Conservation (phyloP, 2,888 invertebrate species). For the Amblyjoppa proteus region DNA sequence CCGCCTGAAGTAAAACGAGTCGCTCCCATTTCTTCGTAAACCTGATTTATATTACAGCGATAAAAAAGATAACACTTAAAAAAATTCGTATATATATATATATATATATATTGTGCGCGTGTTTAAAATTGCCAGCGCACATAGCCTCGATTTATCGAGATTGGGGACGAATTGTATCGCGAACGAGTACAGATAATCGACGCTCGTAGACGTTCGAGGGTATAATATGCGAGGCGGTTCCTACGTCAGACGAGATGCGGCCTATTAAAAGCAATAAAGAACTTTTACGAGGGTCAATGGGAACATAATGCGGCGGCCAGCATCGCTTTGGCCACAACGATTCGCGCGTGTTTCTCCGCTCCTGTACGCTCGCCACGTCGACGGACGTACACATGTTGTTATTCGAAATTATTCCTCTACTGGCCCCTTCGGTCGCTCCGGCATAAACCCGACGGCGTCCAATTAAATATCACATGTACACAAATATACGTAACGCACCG, state of each 20-base stretch:
- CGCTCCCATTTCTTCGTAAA: not conserved
- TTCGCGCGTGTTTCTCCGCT: slow-evolving; percentile 38
- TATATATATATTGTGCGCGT: not conserved
- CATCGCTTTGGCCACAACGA: slow-evolving; percentile 39
- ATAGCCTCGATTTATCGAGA: not conserved
- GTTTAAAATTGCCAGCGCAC: not conserved
- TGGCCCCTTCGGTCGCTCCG: not conserved
- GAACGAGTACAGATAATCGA: slow-evolving; percentile 4
- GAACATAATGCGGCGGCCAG: slow-evolving; percentile 46
- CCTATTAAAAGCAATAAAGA: slow-evolving; percentile 62
- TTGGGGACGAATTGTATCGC: slow-evolving; percentile 1
- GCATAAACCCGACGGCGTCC: not conserved
- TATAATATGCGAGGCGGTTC: slow-evolving; percentile 14
- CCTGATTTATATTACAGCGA: not conserved
- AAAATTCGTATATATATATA: not conserved
- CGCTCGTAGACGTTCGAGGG: slow-evolving; percentile 10
- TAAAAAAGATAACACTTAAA: not conserved
- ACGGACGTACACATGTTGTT: slow-evolving; percentile 13
- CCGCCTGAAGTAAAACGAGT: not conserved
- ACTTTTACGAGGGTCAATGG: slow-evolving; percentile 64
- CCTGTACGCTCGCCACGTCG: slow-evolving; percentile 7
- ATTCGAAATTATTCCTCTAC: not conserved
- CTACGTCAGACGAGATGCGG: slow-evolving; percentile 45
- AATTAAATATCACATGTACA: not conserved
- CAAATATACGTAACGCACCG: not conserved